A percentile compares a stretch with the other conserved stretches of the same genome.
These are phyloP conservation scores for Onychomys torridus DNA, from an alignment of 2,797 vertebrate species.

Conservation along the genomic window DNA sequence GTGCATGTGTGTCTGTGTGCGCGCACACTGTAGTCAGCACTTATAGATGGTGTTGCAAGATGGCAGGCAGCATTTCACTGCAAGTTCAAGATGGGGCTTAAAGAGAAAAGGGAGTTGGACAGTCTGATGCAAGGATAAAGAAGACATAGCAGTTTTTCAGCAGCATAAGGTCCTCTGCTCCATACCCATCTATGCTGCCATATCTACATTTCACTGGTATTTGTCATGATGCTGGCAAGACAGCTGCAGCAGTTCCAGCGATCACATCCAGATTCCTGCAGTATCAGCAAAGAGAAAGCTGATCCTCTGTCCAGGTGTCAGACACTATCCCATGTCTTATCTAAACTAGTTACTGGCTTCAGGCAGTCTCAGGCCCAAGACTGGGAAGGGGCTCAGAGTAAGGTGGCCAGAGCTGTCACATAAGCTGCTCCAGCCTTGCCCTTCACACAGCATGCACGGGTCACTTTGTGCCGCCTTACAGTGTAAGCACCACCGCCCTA, in stretches of 20 bases:
- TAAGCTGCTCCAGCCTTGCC: rapidly evolving
- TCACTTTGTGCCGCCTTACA: rapidly evolving
- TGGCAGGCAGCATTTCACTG: background rate
- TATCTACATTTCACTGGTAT: background rate
- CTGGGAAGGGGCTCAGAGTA: background rate
- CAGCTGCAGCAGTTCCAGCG: background rate
- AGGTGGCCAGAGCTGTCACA: background rate
- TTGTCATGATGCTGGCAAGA: background rate
- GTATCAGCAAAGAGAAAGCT: background rate
- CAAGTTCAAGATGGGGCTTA: background rate
- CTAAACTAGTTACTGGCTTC: background rate
- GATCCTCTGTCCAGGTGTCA: background rate
- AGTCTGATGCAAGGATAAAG: background rate
- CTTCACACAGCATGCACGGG: background rate
- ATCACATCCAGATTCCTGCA: background rate
- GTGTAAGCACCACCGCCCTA: background rate
- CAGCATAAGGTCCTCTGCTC: background rate
- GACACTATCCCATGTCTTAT: too few species aligned
- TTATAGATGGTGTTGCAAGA: background rate
- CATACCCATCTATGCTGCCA: background rate
- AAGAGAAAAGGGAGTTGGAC: background rate
- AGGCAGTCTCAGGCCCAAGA: background rate
- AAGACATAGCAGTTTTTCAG: too few species aligned
- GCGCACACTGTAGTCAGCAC: rapidly evolving
- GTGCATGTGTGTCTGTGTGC: too few species aligned